phyloP scores from a whole-genome alignment of 2,797 vertebrate genomes.

The Coregonus sp. region DNA sequence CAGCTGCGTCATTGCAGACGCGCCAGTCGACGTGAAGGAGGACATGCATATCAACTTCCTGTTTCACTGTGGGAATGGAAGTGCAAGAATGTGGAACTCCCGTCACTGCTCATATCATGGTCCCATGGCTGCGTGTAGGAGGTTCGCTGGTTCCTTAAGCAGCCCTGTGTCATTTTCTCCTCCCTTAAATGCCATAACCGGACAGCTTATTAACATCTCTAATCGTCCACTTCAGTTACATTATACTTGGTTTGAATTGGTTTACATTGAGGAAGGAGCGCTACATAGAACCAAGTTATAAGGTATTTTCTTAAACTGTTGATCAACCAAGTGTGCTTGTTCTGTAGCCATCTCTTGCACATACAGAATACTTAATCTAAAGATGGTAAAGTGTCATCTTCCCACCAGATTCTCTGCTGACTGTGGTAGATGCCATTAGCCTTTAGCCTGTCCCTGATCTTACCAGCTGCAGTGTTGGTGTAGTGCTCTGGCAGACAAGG shows the following conservation, averaged over 20 bases:
- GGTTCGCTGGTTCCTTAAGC: background rate
- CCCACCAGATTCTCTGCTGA: background rate
- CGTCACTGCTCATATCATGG: slow-evolving; percentile 15
- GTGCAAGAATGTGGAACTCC: slow-evolving; percentile 27
- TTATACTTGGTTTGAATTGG: background rate
- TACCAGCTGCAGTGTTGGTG: background rate
- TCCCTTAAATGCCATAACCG: background rate
- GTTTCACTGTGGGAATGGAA: slow-evolving; percentile 33
- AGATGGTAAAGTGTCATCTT: background rate
- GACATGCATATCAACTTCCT: slow-evolving; percentile 34
- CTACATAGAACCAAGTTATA: background rate
- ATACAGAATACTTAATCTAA: background rate
- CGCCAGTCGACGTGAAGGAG: slow-evolving; percentile 20
- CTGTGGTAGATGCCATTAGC: background rate
- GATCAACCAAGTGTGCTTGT: no score
- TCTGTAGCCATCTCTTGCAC: background rate
- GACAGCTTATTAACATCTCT: background rate
- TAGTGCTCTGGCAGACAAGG: background rate
- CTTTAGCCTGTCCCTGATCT: background rate
- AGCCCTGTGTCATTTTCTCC: background rate
- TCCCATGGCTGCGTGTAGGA: slow-evolving; percentile 8
- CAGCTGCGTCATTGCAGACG: slow-evolving; percentile 25
- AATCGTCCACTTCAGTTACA: background rate
- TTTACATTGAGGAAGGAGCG: background rate
- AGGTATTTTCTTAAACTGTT: background rate